Evolutionary conservation across 2,888 invertebrate species (phyloP).

Genomic region (Orthosia cruda): DNA sequence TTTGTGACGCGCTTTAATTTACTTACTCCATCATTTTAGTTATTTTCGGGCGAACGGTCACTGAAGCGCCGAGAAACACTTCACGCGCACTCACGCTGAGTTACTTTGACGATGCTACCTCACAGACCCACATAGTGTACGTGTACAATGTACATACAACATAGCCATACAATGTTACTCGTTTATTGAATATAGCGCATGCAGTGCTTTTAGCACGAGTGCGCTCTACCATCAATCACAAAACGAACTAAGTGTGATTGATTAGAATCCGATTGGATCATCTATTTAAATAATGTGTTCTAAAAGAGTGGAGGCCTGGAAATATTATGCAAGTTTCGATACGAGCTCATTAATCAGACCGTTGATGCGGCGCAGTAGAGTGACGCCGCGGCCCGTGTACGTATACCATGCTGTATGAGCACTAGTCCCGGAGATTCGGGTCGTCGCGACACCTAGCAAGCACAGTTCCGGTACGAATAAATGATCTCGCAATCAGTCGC

Average conservation of each 20-base stretch:
- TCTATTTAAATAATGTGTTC: slow-evolving; percentile 53
- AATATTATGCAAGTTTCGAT: slow-evolving; percentile 44
- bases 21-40: slow-evolving; percentile 55
- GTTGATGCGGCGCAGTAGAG: slow-evolving; percentile 11
- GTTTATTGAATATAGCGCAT: not conserved
- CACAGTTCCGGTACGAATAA: slow-evolving; percentile 2
- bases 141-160: not conserved
- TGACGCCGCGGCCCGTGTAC: not conserved
- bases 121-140: not conserved
- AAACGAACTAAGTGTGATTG: slow-evolving; percentile 49
- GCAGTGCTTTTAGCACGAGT: not conserved
- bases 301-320: slow-evolving; percentile 26
- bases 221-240: slow-evolving; percentile 57
- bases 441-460: not conserved
- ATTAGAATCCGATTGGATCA: slow-evolving; percentile 43
- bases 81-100: not conserved
- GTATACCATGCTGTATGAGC: not conserved
- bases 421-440: not conserved
- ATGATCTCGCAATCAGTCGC: not conserved
- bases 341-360: slow-evolving; percentile 22
- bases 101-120: not conserved
- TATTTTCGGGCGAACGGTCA: slow-evolving; percentile 32
- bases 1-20: slow-evolving; percentile 50
- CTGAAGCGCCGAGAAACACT: slow-evolving; percentile 17
- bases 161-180: not conserved